Base-by-base conservation (phyloP, 2,113 vertebrate genomes). In the Dendropsophus ebraccatus region DNA sequence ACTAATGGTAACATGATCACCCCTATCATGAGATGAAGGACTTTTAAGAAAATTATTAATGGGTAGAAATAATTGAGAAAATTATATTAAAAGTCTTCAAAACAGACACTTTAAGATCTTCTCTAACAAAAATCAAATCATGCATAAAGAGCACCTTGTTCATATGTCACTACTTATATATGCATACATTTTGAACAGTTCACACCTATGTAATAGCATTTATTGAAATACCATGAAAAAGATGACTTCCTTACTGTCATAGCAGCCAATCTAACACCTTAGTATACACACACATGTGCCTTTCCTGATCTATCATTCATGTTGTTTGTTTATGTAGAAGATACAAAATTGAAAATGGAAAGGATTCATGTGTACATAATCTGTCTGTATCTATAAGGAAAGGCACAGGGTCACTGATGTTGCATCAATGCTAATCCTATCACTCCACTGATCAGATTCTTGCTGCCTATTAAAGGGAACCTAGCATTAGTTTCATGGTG, bases 351-450 rank as follows among this genome's bases (percentile, higher is more conserved):
- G 56, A 81, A 81, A 62, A 56, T 56, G 25, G 47, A 69, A 30
- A 23, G 6, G 72, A 7, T 67, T 35, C 74, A 77, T 84, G 83
- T 84, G 77, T 84, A 56, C 58, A 77, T 19, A 77, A 62, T 30
- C 9, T 19, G 37, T 19, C 54, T 60, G 14, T 49, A 12, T n/a
- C 54, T 62, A 17, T 4, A 32, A 73, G 19, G 45, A 82, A 17
- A 73, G 50, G n/a, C 45, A n/a, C 5, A 14, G 17, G 69, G 67
- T 87, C 85, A 81, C 25, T 3, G 30, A 28, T 62, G 7, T 16
- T 87, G 69, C 85, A 67, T 81, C 77, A 87, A 21, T 62, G 54
- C 47, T 10, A 58, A 13, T 28, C 17, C 32, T 19, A 41, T 74
- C 8, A 56, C 62, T 30, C 25, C 28, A 41, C 23, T 23, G 21